These are phyloP conservation scores for Drosophila siamana DNA, from an alignment of 2,888 invertebrate species.

Conservation along the genomic window DNA sequence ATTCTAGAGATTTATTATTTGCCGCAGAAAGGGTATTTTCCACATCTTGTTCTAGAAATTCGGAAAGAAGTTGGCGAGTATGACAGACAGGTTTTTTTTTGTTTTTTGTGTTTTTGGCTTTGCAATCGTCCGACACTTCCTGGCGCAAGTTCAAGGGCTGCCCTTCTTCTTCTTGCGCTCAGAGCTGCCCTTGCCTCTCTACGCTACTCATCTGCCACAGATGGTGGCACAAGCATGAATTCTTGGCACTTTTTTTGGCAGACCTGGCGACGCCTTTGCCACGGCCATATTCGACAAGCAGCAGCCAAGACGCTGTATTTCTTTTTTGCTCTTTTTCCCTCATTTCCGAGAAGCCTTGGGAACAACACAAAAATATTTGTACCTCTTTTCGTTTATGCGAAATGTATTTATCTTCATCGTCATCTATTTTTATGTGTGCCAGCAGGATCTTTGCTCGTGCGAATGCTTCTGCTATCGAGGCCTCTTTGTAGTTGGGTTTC, in stretches of 20 bases:
- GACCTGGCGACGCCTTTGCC: conserved; percentile 60
- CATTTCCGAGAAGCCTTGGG: conserved; percentile 52
- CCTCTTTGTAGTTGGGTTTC: conserved; percentile 10
- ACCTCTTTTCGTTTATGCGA: conserved; percentile 39
- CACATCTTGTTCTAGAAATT: neutral
- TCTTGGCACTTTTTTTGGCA: conserved; percentile 60
- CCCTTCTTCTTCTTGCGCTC: conserved; percentile 15
- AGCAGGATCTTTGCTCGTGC: conserved; percentile 63
- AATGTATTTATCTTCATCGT: conserved; percentile 9
- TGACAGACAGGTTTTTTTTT: neutral
- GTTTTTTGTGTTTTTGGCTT: conserved; percentile 16
- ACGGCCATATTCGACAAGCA: conserved; percentile 32
- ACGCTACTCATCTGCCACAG: conserved; percentile 21
- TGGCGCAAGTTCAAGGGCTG: conserved; percentile 74
- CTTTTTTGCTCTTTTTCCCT: conserved; percentile 21
- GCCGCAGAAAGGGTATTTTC: conserved; percentile 10
- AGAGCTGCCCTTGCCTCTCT: conserved; percentile 1
- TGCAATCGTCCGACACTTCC: conserved; percentile 69
- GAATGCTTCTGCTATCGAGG: conserved; percentile 37
- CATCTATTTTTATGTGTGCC: conserved; percentile 25
- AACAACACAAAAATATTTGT: conserved; percentile 57
- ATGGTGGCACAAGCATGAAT: conserved; percentile 57
- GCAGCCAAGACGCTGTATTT: conserved; percentile 48
- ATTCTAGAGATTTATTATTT: conserved; percentile 9
- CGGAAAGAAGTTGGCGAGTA: neutral